Evolutionary conservation across 1,140 invertebrate genomes (phyloP), one percentile per base, ranked within the genome.

Genomic region (Papilio aristodemus): DNA sequence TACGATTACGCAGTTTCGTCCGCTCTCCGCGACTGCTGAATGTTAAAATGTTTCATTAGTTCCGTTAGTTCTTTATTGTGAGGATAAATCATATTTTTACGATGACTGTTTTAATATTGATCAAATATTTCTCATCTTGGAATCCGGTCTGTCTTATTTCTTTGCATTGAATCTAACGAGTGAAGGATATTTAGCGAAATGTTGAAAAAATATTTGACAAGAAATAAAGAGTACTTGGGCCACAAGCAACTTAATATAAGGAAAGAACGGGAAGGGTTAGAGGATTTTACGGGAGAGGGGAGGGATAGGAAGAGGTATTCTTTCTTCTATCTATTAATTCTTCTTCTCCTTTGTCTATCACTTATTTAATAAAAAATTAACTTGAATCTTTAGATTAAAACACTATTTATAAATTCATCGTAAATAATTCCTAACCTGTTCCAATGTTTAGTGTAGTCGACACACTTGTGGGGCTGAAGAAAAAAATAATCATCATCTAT

Each of bases 41-140:
- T 62, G 32, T 62, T 14, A 62, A 62, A 62, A 37, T 62, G 32
- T 62, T 62, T 62, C 59, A 62, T 62, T 62, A 62, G 27, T 37
- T 62, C 59, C 59, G 59, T 10, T 32, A 58, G 25, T 58, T 62
- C 59, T 62, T 62, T 62, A 62, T 62, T 36, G 59, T 37, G 27
- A n/a, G 32, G n/a, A 62, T 62, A 38, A 62, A 62, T 62, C 59
- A 36, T 36, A 62, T 37, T 62, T 62, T 37, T 62, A 62, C 59
- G 59, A 62, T 62, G 27, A n/a, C n/a, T 62, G 14, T 38, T 62
- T 62, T 62, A 32, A 54, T 54, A 54, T 54, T 58, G 25, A 27
- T 36, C 22, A 14, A 14, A 58, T 36, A 36, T 58, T 14, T 58
- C 57, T 36, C 57, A 19, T 54, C 46, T 54, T 54, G 46, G 46